phyloP scores from a whole-genome alignment of 2,888 invertebrate species.

The Cheilosia soror region DNA sequence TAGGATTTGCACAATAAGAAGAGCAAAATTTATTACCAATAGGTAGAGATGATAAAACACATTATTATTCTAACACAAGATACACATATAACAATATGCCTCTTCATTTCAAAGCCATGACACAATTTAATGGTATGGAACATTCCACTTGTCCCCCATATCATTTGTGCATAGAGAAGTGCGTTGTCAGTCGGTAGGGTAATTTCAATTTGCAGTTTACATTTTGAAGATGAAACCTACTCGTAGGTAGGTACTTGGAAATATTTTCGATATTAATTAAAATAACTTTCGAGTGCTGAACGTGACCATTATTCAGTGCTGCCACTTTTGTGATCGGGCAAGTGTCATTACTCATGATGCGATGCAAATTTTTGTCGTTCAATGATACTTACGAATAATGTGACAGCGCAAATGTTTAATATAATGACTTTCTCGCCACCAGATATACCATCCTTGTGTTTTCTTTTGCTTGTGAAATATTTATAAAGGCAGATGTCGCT shows the following conservation, averaged over 20 bases:
- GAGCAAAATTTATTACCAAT: no score
- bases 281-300: neutral
- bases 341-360: constrained; percentile 10
- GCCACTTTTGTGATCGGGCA: constrained; percentile 11
- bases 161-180: neutral
- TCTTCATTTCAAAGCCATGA: constrained; percentile 16
- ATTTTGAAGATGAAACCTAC: neutral
- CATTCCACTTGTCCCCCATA: constrained; percentile 4
- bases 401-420: neutral
- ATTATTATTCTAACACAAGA: no score
- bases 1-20: no score
- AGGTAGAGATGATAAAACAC: no score
- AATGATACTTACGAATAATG: constrained; percentile 13
- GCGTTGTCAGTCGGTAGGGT: constrained; percentile 6
- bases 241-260: neutral
- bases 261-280: constrained; percentile 1
- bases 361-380: constrained; percentile 19
- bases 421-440: no score
- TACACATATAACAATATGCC: no score
- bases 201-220: constrained; percentile 1
- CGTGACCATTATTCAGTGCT: neutral
- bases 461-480: no score
- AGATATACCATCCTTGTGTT: no score
- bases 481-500: no score
- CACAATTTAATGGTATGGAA: constrained; percentile 20